phyloP scores from a whole-genome alignment of 1,140 invertebrate genomes.

The Caenorhabditis tropicalis region DNA sequence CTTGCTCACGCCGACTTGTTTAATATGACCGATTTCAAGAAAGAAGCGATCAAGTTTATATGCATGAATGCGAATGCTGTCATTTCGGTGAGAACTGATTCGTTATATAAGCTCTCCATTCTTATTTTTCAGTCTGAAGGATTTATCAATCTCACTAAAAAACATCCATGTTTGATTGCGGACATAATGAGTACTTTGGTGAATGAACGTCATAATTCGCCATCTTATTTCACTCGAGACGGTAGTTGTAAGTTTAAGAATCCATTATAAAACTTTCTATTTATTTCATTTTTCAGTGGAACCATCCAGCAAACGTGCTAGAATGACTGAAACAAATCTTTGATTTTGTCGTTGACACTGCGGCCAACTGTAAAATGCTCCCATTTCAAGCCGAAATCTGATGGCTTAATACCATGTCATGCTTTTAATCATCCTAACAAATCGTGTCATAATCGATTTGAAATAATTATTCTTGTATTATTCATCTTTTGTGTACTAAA shows the following conservation, averaged over 20 bases:
- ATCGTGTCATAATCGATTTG: neutral
- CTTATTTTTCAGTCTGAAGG: constrained; percentile 62
- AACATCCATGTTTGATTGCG: constrained; percentile 60
- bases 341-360: neutral
- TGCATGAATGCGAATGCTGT: constrained; percentile 61
- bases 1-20: constrained; percentile 69
- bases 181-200: constrained; percentile 58
- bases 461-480: neutral
- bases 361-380: neutral
- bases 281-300: constrained; percentile 35
- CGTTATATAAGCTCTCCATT: neutral
- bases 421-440: neutral
- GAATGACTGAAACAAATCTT: constrained; percentile 45
- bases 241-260: neutral
- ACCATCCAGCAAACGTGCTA: constrained; percentile 50
- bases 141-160: constrained; percentile 54
- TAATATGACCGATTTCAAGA: constrained; percentile 65
- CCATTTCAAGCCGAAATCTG: neutral
- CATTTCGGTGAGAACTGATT: constrained; percentile 51
- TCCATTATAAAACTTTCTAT: neutral
- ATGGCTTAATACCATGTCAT: constrained; percentile 1
- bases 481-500: neutral
- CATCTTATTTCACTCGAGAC: neutral
- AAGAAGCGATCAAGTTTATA: constrained; percentile 67
- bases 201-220: neutral